Percentiles rank a stretch among this genome's conserved stretches.
Evolutionary conservation across 2,113 vertebrate species (phyloP).

Genomic region (Girardinichthys multiradiatus): DNA sequence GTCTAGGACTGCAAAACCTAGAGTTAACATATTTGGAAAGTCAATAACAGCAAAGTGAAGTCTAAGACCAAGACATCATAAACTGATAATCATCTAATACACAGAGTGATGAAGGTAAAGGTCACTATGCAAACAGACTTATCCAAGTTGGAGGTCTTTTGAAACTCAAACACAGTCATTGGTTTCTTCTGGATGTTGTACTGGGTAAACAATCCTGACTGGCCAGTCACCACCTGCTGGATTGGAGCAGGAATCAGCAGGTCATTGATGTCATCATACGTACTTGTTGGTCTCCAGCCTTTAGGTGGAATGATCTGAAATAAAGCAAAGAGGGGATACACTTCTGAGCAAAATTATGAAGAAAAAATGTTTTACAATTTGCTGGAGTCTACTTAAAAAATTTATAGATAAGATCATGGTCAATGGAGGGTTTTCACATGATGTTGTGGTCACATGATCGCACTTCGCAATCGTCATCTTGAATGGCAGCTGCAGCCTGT

Average conservation of each 20-base stretch:
- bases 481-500: no score
- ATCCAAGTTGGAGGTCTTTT: slow-evolving; percentile 91
- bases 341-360: no score
- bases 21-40: slow-evolving; percentile 5
- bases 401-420: no score
- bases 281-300: slow-evolving; percentile 90
- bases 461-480: no score
- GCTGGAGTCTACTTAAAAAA: no score
- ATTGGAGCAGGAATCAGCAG: slow-evolving; percentile 95
- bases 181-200: slow-evolving; percentile 99
- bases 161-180: slow-evolving; percentile 93
- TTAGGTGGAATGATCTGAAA: slow-evolving; percentile 92
- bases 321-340: background rate
- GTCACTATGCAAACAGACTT: slow-evolving; percentile 81
- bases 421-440: no score
- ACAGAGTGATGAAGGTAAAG: background rate
- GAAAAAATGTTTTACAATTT: no score
- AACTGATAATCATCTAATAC: no score
- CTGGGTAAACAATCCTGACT: slow-evolving; percentile 97
- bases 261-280: slow-evolving; percentile 94
- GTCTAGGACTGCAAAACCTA: slow-evolving; percentile 92
- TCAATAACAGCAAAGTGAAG: background rate
- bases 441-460: no score
- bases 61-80: no score
- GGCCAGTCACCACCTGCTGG: slow-evolving; percentile 96